These are phyloP conservation scores for Naja naja DNA, from an alignment of 2,113 vertebrate genomes.

Conservation along the genomic window DNA sequence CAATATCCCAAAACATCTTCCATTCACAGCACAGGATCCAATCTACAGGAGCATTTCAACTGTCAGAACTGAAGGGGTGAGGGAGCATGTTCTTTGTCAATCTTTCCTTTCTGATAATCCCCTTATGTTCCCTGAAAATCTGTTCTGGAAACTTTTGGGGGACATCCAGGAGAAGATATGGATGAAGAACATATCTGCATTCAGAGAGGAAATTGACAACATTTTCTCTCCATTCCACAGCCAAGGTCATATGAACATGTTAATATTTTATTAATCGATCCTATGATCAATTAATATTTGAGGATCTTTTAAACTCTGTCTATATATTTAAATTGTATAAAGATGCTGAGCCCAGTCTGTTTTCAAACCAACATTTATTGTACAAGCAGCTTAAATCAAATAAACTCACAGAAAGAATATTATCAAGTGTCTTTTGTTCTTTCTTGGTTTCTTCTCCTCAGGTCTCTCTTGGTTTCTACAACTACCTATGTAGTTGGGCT, in stretches of 20 bases:
- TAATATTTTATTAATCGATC: too few species aligned
- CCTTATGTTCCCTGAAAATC: neutral
- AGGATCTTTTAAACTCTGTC: too few species aligned
- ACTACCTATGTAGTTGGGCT: too few species aligned
- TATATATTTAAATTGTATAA: too few species aligned
- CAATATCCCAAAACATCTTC: neutral
- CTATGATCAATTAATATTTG: too few species aligned
- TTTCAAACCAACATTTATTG: too few species aligned
- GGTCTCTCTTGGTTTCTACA: too few species aligned
- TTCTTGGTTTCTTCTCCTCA: too few species aligned
- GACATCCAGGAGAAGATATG: neutral
- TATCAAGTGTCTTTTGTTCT: too few species aligned
- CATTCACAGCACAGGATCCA: neutral
- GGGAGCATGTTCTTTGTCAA: neutral
- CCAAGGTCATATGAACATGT: neutral
- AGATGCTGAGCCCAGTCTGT: too few species aligned
- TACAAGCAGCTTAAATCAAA: too few species aligned
- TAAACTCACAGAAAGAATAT: too few species aligned
- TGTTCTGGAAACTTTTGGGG: neutral
- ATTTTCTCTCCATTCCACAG: neutral
- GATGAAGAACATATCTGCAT: neutral
- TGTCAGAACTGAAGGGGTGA: neutral
- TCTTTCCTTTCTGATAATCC: neutral
- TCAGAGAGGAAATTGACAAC: neutral
- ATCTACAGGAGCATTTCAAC: neutral